phyloP scores from a whole-genome alignment of 1,140 invertebrate species.

The Anagrus nilaparvatae region DNA sequence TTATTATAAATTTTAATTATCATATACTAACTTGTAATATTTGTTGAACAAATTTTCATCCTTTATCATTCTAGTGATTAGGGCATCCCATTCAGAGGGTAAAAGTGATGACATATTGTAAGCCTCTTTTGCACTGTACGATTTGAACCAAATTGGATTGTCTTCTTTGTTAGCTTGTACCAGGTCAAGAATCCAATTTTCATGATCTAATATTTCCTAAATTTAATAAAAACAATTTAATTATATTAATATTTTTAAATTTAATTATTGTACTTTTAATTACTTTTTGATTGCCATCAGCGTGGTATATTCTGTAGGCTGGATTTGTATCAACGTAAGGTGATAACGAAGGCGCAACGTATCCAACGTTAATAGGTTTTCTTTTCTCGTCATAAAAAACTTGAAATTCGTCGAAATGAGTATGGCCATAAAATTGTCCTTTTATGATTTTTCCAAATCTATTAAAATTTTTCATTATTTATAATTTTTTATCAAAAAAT shows the following conservation, averaged over 20 bases:
- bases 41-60: slow-evolving; percentile 7
- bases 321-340: slow-evolving; percentile 90
- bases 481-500: too few relatives aligned
- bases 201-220: slow-evolving; percentile 8
- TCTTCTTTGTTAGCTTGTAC: slow-evolving; percentile 9
- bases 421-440: slow-evolving; percentile 93
- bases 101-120: slow-evolving; percentile 9
- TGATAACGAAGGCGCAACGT: slow-evolving; percentile 85
- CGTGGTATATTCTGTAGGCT: slow-evolving; percentile 89
- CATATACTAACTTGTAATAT: slow-evolving; percentile 13
- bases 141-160: slow-evolving; percentile 11
- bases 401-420: slow-evolving; percentile 90
- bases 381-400: slow-evolving; percentile 83
- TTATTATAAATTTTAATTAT: too few relatives aligned
- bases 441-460: slow-evolving; percentile 83
- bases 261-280: too few relatives aligned
- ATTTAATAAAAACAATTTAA: not conserved
- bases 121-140: slow-evolving; percentile 7
- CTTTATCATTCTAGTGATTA: slow-evolving; percentile 4
- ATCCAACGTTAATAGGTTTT: slow-evolving; percentile 76
- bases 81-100: slow-evolving; percentile 11
- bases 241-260: not conserved
- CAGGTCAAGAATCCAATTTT: slow-evolving; percentile 15
- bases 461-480: too few relatives aligned
- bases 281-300: slow-evolving; percentile 95